phyloP scores from a whole-genome alignment of 2,113 vertebrate species.

The Pelusios castaneus region DNA sequence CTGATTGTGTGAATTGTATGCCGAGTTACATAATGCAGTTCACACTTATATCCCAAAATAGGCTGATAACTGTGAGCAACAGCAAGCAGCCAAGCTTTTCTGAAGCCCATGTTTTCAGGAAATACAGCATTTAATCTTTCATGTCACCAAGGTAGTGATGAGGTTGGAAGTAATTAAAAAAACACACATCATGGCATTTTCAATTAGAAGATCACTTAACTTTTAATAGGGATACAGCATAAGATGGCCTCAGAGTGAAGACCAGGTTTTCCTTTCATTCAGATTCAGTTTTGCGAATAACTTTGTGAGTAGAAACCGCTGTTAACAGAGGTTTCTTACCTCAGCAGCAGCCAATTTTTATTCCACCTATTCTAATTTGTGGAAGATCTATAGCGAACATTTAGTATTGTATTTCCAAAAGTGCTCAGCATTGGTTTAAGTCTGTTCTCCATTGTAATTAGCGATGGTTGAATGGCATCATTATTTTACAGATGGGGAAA shows the following conservation, averaged over 20 bases:
- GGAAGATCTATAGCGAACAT: accelerated
- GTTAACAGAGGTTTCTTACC: background rate
- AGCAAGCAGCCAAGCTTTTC: background rate
- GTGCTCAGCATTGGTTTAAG: background rate
- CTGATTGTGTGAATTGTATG: conserved; percentile 33
- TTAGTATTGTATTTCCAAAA: background rate
- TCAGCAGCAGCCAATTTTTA: background rate
- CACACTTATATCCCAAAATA: background rate
- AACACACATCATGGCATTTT: background rate
- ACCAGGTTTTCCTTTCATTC: background rate
- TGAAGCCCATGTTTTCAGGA: background rate
- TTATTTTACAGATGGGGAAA: background rate
- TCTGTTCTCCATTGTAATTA: background rate
- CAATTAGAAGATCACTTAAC: background rate
- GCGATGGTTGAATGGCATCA: background rate
- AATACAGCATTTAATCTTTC: background rate
- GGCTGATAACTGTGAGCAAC: background rate
- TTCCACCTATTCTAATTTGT: background rate
- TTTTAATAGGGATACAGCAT: background rate
- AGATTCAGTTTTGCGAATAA: background rate
- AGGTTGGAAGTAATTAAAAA: background rate
- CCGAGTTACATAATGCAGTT: conserved; percentile 1
- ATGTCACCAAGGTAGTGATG: background rate
- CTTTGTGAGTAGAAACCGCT: background rate
- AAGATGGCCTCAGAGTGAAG: background rate